These are phyloP conservation scores for Dasyurus viverrinus DNA, from an alignment of 2,113 vertebrate species.

Conservation along the genomic window DNA sequence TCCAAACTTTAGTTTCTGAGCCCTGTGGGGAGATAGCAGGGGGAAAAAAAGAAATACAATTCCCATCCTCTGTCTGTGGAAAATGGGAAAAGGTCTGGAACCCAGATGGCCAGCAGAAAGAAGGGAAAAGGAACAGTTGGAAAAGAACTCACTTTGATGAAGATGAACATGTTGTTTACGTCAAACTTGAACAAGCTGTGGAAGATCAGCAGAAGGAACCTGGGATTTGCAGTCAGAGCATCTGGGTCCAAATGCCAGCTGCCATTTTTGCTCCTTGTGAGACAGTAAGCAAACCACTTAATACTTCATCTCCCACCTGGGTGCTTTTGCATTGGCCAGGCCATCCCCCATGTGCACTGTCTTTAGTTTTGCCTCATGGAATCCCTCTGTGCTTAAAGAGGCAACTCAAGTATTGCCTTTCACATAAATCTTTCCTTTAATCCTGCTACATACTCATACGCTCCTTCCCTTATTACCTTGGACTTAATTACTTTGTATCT, in stretches of 20 bases:
- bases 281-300: background rate
- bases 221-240: background rate
- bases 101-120: background rate
- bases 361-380: background rate
- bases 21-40: background rate
- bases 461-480: background rate
- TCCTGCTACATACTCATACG: background rate
- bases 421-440: background rate
- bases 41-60: background rate
- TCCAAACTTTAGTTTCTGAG: background rate
- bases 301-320: background rate
- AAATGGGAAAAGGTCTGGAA: background rate
- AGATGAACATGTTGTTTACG: background rate
- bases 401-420: background rate
- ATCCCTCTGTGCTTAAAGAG: background rate
- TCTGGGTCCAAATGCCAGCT: background rate
- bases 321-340: background rate
- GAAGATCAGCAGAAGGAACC: background rate
- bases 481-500: background rate
- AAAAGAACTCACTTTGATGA: background rate
- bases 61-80: background rate
- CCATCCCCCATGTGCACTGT: background rate
- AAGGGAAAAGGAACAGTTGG: background rate
- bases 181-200: background rate
- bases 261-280: background rate